A percentile compares a stretch with the other conserved stretches of the same genome.
phyloP scores from a whole-genome alignment of 2,797 vertebrate species.

The Sebastiscus albofasciatus region DNA sequence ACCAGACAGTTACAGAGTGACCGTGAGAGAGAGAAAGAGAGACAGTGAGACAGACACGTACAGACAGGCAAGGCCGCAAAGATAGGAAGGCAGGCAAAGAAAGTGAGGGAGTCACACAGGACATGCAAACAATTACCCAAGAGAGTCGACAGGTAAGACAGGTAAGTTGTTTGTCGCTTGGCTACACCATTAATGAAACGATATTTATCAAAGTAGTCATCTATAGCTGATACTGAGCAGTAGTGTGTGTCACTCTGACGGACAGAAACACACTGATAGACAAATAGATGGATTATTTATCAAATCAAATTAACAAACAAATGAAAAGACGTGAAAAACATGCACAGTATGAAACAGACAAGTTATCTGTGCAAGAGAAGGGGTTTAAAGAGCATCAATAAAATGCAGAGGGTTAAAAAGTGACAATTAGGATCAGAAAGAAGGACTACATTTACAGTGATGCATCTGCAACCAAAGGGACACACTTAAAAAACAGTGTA shows the following conservation, averaged over 20 bases:
- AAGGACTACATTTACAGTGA: slow-evolving; percentile 8
- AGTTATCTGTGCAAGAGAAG: neutral
- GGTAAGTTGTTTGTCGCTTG: slow-evolving; percentile 48
- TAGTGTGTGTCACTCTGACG: slow-evolving; percentile 28
- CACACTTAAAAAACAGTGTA: neutral
- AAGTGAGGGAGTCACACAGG: slow-evolving; percentile 79
- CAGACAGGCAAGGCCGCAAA: slow-evolving; percentile 84
- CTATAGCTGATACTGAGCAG: slow-evolving; percentile 36
- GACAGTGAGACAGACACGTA: slow-evolving; percentile 89
- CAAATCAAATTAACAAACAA: neutral
- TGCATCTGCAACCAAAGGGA: neutral
- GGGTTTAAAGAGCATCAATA: neutral
- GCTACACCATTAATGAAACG: slow-evolving; percentile 21
- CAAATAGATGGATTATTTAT: neutral
- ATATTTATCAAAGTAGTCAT: slow-evolving; percentile 39
- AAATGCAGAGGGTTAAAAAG: neutral
- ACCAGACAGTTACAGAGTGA: slow-evolving; percentile 87
- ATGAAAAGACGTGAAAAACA: slow-evolving; percentile 21
- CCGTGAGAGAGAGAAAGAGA: slow-evolving; percentile 88
- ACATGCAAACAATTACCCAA: slow-evolving; percentile 78
- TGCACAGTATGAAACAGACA: neutral
- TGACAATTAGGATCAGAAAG: neutral
- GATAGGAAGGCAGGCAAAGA: slow-evolving; percentile 84
- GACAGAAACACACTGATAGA: slow-evolving; percentile 30
- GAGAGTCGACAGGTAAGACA: slow-evolving; percentile 55